Evolutionary conservation across 2,797 vertebrate species (phyloP), one percentile per base, ranked within the genome.

Genomic region (Pseudomugil tenellus): DNA sequence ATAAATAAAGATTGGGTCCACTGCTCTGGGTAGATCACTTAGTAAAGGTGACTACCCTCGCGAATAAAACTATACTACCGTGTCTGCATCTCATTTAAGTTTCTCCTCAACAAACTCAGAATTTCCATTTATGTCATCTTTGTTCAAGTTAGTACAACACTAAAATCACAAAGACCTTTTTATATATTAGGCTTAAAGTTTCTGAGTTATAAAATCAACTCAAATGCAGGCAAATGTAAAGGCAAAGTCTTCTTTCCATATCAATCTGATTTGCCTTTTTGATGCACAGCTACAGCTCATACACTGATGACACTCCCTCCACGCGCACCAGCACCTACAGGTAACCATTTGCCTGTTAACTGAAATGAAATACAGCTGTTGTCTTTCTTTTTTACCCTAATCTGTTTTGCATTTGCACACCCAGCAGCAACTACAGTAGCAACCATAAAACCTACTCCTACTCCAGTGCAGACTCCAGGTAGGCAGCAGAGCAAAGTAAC

Each of bases 401-500:
- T 74, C 23, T 58, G 19, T 32, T 59, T 2, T 73, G 6, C 80
- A 11, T 81, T 85, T 79, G 32, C 14, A 25, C 37, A 25, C 41
- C 76, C 73, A 86, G 87, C 68, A 86, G 87, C 1, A 72, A 83
- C 48, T 81, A 81, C 68, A 79, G 16, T 63, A 75, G 17, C 10
- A 58, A 68, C 23, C 26, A 13, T 19, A 85, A 70, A 28, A 57
- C 32, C 70, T 88, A 77, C 77, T 74, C 85, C 12, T 87, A 87
- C 80, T 51, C 84, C 59, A 77, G 31, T 62, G 55, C 80, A 51
- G 77, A 84, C 49, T 75, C 60, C 80, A 91, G 89, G 91, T 93
- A 75, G n/a, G 59, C 63, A 34, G 28, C 21, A 48, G 2, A 67
- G 51, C 23, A 58, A 46, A 39, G n/a, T 2, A 7, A 39, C 10